These are phyloP conservation scores for Borostomias antarcticus DNA, from an alignment of 2,797 vertebrate species.

Conservation along the genomic window DNA sequence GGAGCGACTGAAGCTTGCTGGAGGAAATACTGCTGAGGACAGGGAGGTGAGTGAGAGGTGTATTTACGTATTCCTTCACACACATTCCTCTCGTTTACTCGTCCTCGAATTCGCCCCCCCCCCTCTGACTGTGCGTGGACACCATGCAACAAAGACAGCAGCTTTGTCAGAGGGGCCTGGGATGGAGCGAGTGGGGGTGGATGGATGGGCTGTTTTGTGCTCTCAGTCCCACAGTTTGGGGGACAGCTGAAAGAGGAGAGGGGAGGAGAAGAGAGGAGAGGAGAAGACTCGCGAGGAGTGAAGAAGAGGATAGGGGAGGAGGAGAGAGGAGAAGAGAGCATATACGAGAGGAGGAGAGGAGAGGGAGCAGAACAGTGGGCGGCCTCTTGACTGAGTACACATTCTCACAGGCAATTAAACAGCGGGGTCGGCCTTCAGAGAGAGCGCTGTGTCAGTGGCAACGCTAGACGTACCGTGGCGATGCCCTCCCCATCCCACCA, in stretches of 20 bases:
- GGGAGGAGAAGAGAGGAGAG: slow-evolving; percentile 32
- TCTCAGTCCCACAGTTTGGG: not conserved
- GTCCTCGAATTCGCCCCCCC: slow-evolving; percentile 21
- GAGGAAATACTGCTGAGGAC: slow-evolving; percentile 61
- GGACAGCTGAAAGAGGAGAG: slow-evolving; percentile 39
- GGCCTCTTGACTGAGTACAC: slow-evolving; percentile 7
- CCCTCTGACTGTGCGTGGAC: slow-evolving; percentile 43
- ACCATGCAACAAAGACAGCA: slow-evolving; percentile 68
- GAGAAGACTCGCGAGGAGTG: no score
- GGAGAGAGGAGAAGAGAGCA: slow-evolving; percentile 37
- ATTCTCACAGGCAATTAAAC: not conserved
- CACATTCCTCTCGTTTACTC: slow-evolving; percentile 23
- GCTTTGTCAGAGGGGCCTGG: slow-evolving; percentile 59
- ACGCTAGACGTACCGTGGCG: no score
- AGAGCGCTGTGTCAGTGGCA: no score
- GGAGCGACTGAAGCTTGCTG: slow-evolving; percentile 63
- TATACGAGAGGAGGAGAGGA: slow-evolving; percentile 34
- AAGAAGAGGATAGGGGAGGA: slow-evolving; percentile 27
- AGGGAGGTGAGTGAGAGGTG: slow-evolving; percentile 75
- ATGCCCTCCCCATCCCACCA: not conserved
- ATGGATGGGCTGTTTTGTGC: slow-evolving; percentile 15
- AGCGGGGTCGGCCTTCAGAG: not conserved
- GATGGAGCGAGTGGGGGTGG: slow-evolving; percentile 47
- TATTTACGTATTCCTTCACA: slow-evolving; percentile 45
- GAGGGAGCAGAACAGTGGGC: not conserved